Evolutionary conservation across 2,113 vertebrate genomes (phyloP), one percentile per base, ranked within the genome.

Genomic region (Helogale parvula): DNA sequence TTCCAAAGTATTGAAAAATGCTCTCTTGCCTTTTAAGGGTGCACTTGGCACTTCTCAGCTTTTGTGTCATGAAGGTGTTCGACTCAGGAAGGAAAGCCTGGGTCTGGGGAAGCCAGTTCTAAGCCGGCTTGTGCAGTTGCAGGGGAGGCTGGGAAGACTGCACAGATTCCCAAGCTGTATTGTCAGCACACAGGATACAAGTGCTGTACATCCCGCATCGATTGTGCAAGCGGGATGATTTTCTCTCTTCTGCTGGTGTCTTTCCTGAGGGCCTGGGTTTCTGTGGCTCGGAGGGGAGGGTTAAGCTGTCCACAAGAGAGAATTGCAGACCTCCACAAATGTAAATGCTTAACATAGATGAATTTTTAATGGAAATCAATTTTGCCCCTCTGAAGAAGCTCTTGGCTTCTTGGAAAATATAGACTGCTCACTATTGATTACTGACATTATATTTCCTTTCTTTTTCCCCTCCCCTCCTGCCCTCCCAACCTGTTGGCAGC

Each of bases 401-500:
- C 47, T 19, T 31, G 45, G 2, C 4, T 93, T 94, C 77, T 91
- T 63, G 91, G 71, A 91, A 88, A 17, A 84, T 27, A 25, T 3
- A 81, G 50, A n/a, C 25, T 12, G 3, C 33, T 65, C 60, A 10
- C 92, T 86, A 38, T 3, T 27, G 80, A 88, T 27, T 88, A 93
- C 93, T 97, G 92, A 97, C 81, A 0, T 16, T 94, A 38, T 7
- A 0, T 97, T 66, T 85, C 60, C 72, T 80, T 79, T 98, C 60
- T 98, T 54, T 97, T 88, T 87, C 86, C 94, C 69, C 95, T 83
- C 96, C 84, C 86, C 95, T 90, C 94, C 83, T 29, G 74, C 65
- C 98, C 54, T 97, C 95, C 88, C 96, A 50, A 79, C 82, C 97
- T 94, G 92, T 88, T 89, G 97, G 65, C 98, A 99, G 99, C 98